Base-by-base conservation (phyloP, 2,797 vertebrate genomes). In the Ctenochaetus hawaiiensis region DNA sequence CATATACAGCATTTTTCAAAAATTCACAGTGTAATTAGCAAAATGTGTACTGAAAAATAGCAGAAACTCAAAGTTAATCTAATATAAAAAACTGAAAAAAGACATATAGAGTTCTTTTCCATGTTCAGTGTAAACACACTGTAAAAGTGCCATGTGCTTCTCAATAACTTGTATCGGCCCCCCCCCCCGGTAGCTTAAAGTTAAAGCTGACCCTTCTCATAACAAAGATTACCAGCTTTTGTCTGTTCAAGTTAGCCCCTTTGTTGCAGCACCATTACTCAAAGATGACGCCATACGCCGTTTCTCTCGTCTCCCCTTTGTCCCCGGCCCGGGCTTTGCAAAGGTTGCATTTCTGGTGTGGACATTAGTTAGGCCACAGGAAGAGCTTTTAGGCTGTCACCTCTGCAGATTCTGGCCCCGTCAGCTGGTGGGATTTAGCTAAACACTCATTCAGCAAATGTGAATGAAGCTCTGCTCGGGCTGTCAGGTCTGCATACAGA, bases 371-470 rank as follows among this genome's bases (percentile, higher is more conserved):
- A 73, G 86, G 76, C 88, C 83, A 82, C 93, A 91, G 94, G 93
- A 94, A 90, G 90, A 78, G 91, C 90, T 91, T 77, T 90, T 79
- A 80, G 84, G 77, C 90, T 63, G 75, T 80, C 90, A 85, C 78
- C 87, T 92, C 89, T 86, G 78, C 82, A 62, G 41, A 87, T 82
- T 92, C 90, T 87, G 86, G 80, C 86, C 77, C 86, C 1, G 91
- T 93, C 91, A 91, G 90, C 89, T 87, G 86, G 82, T 82, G 85
- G 94, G 95, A 91, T 95, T 96, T 95, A 94, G 78, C 80, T 88
- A 93, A 95, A 93, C 86, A 87, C 92, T 88, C 86, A 92, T 91
- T 96, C 95, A 95, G 95, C 94, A 91, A 92, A 93, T 94, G 92
- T 92, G 91, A 94, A 93, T 92, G 92, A 85, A 86, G 83, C 82